These are phyloP conservation scores for Chrysoperla carnea DNA, from an alignment of 1,140 invertebrate species.

Conservation along the genomic window DNA sequence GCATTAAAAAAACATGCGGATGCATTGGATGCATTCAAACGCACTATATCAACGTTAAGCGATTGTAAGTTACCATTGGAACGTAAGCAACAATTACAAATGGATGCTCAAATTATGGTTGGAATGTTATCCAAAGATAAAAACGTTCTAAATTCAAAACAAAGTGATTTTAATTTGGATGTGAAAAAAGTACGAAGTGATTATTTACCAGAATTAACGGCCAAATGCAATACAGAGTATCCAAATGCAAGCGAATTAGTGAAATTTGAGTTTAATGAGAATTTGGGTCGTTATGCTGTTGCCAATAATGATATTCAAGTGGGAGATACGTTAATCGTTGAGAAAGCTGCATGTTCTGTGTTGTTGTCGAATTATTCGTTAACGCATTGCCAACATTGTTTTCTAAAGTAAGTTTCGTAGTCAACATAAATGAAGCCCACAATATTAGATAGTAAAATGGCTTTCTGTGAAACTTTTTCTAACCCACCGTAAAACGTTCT, in stretches of 20 bases:
- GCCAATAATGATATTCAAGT: constrained; percentile 42
- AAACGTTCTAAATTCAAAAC: constrained; percentile 2
- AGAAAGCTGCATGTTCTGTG: constrained; percentile 55
- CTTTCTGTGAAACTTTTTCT: too few species aligned
- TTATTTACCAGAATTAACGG: constrained; percentile 17
- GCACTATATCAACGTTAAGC: constrained; percentile 40
- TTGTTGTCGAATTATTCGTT: constrained; percentile 46
- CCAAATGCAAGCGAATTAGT: constrained; percentile 9
- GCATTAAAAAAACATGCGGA: constrained; percentile 47
- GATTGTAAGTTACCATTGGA: constrained; percentile 42
- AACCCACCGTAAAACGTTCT: too few species aligned
- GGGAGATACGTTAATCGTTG: constrained; percentile 49
- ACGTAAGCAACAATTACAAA: constrained; percentile 40
- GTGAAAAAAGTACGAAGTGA: constrained; percentile 1
- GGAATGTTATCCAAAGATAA: constrained; percentile 39
- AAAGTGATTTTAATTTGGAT: constrained; percentile 1
- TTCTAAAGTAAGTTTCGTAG: constrained; percentile 35
- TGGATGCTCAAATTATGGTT: constrained; percentile 53
- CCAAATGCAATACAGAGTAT: not conserved
- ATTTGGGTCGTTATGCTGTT: constrained; percentile 37
- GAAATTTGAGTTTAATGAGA: constrained; percentile 18
- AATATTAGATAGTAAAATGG: too few species aligned
- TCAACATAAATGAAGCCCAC: not conserved
- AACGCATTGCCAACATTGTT: constrained; percentile 58
- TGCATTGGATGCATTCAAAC: constrained; percentile 47